Conservation (phyloP, 2,797 vertebrate genomes). For the Leuciscus waleckii region DNA sequence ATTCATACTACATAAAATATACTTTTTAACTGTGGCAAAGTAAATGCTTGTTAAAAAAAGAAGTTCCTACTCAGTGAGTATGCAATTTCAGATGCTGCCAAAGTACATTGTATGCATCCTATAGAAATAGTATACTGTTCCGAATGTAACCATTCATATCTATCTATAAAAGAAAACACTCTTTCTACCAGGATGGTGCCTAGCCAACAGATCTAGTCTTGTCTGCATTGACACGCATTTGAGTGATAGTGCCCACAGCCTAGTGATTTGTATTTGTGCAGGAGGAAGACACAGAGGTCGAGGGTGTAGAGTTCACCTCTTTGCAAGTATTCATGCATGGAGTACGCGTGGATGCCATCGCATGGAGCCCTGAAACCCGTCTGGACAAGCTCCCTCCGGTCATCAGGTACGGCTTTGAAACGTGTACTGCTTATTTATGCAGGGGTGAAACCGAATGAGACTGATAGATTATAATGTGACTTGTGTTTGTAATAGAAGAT, state of each 20-base stretch:
- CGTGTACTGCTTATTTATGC: not conserved
- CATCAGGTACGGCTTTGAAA: constrained; percentile 82
- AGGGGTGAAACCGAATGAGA: not conserved
- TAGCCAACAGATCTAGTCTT: not conserved
- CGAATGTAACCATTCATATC: not conserved
- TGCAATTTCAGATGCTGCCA: not conserved
- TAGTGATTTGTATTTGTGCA: constrained; percentile 61
- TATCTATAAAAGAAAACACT: not conserved
- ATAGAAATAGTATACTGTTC: not conserved
- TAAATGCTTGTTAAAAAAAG: not conserved
- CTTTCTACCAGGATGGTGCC: not conserved
- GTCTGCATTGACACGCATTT: not conserved
- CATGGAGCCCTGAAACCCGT: constrained; percentile 93
- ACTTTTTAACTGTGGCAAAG: not conserved
- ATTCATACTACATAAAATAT: not conserved
- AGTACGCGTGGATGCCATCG: constrained; percentile 86
- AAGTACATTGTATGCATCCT: not conserved
- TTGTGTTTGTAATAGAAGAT: constrained; percentile 26
- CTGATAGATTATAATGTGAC: constrained; percentile 24
- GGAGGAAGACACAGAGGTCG: constrained; percentile 91
- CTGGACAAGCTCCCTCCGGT: constrained; percentile 85
- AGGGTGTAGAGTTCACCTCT: constrained; percentile 88
- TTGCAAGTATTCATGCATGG: constrained; percentile 89
- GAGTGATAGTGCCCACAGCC: not conserved
- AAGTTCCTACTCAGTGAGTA: not conserved